Evolutionary conservation across 2,113 vertebrate species (phyloP), one percentile per base, ranked within the genome.

Genomic region (Psilopsiagon aymara): DNA sequence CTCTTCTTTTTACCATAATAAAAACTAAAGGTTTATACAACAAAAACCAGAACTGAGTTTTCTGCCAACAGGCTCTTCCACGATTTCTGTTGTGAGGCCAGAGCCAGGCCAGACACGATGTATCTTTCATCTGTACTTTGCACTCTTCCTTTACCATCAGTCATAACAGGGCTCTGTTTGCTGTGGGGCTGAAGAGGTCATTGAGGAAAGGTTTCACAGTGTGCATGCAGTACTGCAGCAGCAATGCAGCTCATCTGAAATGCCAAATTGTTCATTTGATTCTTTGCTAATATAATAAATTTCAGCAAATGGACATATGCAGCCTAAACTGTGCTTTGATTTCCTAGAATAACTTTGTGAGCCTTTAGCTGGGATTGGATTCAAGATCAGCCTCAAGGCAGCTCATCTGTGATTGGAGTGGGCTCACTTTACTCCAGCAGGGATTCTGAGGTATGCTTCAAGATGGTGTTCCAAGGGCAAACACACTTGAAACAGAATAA

Each of bases 11-110:
- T 82, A 82, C 77, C 83, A 9, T 92, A 92, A 91, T 87, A 96
- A 93, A 94, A 92, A 64, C n/a, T 27, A 29, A 88, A 94, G 60
- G 90, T 96, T 97, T 93, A 55, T 86, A 88, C 52, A 78, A 62
- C 47, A 79, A 69, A 69, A 91, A 73, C 21, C 81, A 62, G 85
- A 86, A 74, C 69, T 31, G 83, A 44, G 83, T 82, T 92, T 92
- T 91, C 81, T 95, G 94, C 95, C 88, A 86, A 79, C 46, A 10
- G 10, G 82, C 59, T 94, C 75, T 86, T 88, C 71, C 46, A 41
- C 31, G 20, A 69, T 85, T 84, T 47, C 71, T 83, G 10, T 68
- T 60, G 70, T 39, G 66, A 91, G 78, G 77, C 62, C 57, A 53
- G 81, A 79, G 64, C 79, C 70, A 70, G 68, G 62, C 11, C 74